Evolutionary conservation across 2,113 vertebrate species (phyloP), one percentile per base, ranked within the genome.

Genomic region (Zapus hudsonius): DNA sequence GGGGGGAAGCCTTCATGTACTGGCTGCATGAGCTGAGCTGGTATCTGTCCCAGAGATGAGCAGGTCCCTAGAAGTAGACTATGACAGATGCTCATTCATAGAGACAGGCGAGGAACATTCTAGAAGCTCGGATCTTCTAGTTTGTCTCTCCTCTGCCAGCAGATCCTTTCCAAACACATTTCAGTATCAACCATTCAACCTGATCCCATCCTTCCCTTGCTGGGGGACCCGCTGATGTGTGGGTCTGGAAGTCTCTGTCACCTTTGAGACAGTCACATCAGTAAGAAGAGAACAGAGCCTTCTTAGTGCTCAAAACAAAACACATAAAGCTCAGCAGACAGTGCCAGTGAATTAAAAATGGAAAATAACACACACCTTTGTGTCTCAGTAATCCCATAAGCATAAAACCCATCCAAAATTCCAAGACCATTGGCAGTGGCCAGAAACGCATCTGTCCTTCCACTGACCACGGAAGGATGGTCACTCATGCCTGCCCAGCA

Each of bases 401-500:
- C 42, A 13, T 2, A 9, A 12, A 22, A n/a, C 40, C 52, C 15
- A 0, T 19, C 42, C 29, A 12, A 40, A 40, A 66, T 7, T 13
- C 66, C 55, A 12, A 74, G 0, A 0, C 17, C 25, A n/a, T 3
- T 13, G 3, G 3, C 4, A 33, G 76, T 7, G 59, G 17, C 2
- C 1, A 57, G 64, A 27, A 33, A 27, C 16, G 0, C 0, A 75
- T 74, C 91, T 93, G 36, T 87, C 78, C 92, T 91, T 52, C 63
- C 89, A 70, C 7, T 25, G 73, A 40, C 63, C 52, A 86, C 47
- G 80, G 75, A 67, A 84, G 91, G 93, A 83, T 0, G 22, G 13
- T 16, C 59, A 23, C 64, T 90, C 79, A 63, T 29, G 63, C 79
- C 4, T 0, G 4, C 9, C 40, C 38, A 63, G 89, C 73, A 70